These are phyloP conservation scores for Galagoides demidoff DNA, from an alignment of 2,797 vertebrate genomes.

Conservation along the genomic window DNA sequence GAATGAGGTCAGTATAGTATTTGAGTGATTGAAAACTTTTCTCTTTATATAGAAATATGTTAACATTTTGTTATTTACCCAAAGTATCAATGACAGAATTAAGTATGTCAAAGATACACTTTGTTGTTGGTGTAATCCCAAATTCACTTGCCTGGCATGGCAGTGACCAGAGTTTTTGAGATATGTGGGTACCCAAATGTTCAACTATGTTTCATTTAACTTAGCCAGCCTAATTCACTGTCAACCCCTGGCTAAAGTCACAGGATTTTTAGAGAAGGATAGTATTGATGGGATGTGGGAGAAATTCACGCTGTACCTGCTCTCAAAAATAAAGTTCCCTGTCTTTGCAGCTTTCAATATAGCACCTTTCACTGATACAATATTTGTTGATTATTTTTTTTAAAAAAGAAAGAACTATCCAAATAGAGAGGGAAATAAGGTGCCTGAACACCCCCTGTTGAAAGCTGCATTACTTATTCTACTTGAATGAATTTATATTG, in stretches of 20 bases:
- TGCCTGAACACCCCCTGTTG: conserved; percentile 59
- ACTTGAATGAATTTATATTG: conserved; percentile 76
- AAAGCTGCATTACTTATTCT: conserved; percentile 77
- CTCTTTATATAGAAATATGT: neutral
- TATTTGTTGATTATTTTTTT: conserved; percentile 64
- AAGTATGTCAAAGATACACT: neutral
- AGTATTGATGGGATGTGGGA: neutral
- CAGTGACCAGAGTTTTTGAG: neutral
- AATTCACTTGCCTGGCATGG: neutral
- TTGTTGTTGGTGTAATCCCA: neutral
- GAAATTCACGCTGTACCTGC: conserved; percentile 52
- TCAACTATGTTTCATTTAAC: neutral
- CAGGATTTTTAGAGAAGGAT: neutral
- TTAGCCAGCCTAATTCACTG: neutral
- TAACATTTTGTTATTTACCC: neutral
- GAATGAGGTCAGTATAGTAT: neutral
- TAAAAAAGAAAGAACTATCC: conserved; percentile 36
- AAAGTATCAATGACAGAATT: neutral
- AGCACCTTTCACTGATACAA: conserved; percentile 44
- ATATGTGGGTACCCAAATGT: neutral
- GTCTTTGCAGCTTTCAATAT: conserved; percentile 28
- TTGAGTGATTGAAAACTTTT: neutral
- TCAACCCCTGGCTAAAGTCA: neutral
- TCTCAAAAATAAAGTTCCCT: conserved; percentile 47
- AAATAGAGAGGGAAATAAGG: conserved; percentile 59